These are phyloP conservation scores for Turritopsis dohrnii DNA, from an alignment of 30 jellyfish, hydroid and myxozoan species.

Conservation along the genomic window DNA sequence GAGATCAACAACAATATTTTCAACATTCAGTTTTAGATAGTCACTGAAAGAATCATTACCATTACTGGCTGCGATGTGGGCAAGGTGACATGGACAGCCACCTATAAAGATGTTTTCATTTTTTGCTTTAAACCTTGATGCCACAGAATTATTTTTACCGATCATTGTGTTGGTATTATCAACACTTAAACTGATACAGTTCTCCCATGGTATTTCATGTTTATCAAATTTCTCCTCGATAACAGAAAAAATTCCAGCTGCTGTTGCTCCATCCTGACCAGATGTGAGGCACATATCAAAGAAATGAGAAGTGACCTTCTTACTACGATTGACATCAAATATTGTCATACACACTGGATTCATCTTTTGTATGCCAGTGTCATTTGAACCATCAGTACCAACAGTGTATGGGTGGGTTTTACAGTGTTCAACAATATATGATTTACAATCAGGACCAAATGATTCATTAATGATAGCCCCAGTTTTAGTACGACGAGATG, in stretches of 20 bases:
- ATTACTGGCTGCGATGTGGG: constrained; percentile 52
- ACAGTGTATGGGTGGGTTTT: constrained; percentile 38
- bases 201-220: constrained; percentile 19
- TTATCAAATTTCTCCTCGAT: constrained; percentile 23
- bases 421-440: constrained; percentile 28
- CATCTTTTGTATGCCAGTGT: constrained; percentile 64
- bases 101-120: constrained; percentile 37
- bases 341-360: constrained; percentile 50
- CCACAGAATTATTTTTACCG: constrained; percentile 44
- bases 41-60: constrained; percentile 36
- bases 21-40: constrained; percentile 23
- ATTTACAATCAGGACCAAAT: constrained; percentile 44
- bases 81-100: constrained; percentile 74
- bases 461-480: constrained; percentile 40
- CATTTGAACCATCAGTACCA: constrained; percentile 75
- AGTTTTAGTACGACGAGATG: constrained; percentile 52
- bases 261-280: constrained; percentile 41
- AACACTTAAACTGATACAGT: constrained; percentile 38
- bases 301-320: constrained; percentile 36
- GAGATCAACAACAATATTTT: constrained; percentile 31
- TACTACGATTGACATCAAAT: constrained; percentile 46
- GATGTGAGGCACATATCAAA: constrained; percentile 49
- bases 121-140: constrained; percentile 30
- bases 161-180: constrained; percentile 58
- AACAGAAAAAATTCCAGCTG: constrained; percentile 31